A percentile compares a stretch with the other conserved stretches of the same genome.
Evolutionary conservation across 2,888 invertebrate genomes (phyloP).

Genomic region (Sicus ferrugineus): DNA sequence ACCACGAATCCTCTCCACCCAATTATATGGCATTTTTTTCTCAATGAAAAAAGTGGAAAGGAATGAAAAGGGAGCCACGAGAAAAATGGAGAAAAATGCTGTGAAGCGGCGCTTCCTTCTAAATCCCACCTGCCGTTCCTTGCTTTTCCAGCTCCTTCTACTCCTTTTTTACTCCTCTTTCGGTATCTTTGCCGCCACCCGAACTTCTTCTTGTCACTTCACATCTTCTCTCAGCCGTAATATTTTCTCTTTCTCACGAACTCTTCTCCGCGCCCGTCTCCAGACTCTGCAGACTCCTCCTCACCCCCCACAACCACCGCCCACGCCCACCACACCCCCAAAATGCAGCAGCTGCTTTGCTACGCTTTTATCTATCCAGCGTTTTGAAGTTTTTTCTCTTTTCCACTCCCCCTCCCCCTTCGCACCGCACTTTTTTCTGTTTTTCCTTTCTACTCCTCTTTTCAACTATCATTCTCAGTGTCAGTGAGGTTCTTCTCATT

Average conservation of each 20-base stretch:
- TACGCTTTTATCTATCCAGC: background rate
- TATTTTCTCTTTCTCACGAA: background rate
- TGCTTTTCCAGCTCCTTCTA: background rate
- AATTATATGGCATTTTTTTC: background rate
- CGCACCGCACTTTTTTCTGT: background rate
- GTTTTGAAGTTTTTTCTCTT: too few species aligned
- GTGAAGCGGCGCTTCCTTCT: background rate
- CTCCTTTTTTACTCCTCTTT: background rate
- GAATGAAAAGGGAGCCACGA: conserved; percentile 10
- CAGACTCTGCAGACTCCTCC: too few species aligned
- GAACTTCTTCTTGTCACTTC: background rate
- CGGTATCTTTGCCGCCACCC: background rate
- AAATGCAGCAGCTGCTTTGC: too few species aligned
- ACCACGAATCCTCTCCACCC: background rate
- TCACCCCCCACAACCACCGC: background rate
- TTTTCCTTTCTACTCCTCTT: conserved; percentile 7
- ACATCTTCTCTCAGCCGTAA: background rate
- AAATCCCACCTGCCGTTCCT: too few species aligned
- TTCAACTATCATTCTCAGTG: background rate
- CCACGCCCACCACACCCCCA: background rate
- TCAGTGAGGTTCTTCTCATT: too few species aligned
- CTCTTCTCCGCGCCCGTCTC: background rate
- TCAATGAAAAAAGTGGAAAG: conserved; percentile 3
- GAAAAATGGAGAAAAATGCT: background rate
- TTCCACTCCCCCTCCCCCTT: background rate